Evolutionary conservation across 2,888 invertebrate species (phyloP).

Genomic region (Idaea dimidiata): DNA sequence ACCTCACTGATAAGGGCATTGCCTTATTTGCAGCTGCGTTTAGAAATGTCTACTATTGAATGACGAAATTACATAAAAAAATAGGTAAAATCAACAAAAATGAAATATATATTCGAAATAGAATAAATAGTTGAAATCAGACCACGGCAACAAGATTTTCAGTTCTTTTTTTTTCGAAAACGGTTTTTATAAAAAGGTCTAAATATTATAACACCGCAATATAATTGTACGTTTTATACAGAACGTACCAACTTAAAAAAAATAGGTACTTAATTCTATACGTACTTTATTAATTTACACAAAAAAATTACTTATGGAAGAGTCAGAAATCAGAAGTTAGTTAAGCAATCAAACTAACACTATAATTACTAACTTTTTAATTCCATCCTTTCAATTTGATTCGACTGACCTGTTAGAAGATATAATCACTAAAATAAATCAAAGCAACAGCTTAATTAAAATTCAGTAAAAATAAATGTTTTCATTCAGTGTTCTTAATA

Average conservation of each 20-base stretch:
- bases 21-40: constrained; percentile 3
- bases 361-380: neutral
- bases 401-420: neutral
- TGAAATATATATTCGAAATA: neutral
- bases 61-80: neutral
- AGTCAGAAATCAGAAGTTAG: no score
- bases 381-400: neutral
- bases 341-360: neutral
- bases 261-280: no score
- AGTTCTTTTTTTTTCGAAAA: no score
- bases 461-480: neutral
- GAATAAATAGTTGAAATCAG: no score
- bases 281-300: no score
- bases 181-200: no score
- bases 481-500: neutral
- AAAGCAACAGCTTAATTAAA: neutral
- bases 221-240: no score
- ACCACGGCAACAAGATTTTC: no score
- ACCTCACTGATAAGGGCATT: constrained; percentile 45
- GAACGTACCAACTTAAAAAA: no score
- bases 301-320: no score
- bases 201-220: no score
- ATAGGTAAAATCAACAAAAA: neutral
- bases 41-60: neutral
- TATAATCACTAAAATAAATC: neutral